Evolutionary conservation across 2,797 vertebrate genomes (phyloP).

Genomic region (Dallia pectoralis): DNA sequence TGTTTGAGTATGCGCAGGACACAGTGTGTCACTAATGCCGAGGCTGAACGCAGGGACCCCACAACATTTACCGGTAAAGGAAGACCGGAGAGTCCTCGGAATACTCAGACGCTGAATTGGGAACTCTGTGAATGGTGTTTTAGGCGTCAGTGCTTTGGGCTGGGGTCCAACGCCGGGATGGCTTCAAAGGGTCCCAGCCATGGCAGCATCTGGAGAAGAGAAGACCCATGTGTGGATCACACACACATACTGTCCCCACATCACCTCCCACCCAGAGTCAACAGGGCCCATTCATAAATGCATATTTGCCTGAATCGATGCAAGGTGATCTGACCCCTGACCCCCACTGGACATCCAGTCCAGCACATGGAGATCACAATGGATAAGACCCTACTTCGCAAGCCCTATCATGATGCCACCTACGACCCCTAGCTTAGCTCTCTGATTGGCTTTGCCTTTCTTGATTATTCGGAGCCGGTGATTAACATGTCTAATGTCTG

Average conservation of each 20-base stretch:
- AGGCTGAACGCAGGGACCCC: constrained; percentile 29
- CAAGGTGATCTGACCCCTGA: constrained; percentile 4
- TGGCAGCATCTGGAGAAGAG: constrained; percentile 21
- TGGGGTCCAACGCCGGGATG: constrained; percentile 31
- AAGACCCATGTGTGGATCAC: constrained; percentile 59
- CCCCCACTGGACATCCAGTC: neutral
- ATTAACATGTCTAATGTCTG: constrained; percentile 70
- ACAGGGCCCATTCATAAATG: constrained; percentile 8
- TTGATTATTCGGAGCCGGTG: constrained; percentile 28
- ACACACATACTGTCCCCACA: neutral
- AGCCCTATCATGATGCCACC: constrained; percentile 26
- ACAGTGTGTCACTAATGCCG: constrained; percentile 35
- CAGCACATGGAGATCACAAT: constrained; percentile 24
- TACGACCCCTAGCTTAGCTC: constrained; percentile 19
- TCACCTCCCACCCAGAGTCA: neutral
- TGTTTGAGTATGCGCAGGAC: constrained; percentile 42
- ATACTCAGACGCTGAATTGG: constrained; percentile 34
- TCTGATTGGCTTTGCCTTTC: constrained; percentile 31
- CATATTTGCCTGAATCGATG: neutral
- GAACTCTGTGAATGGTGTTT: constrained; percentile 25
- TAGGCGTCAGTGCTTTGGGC: constrained; percentile 29
- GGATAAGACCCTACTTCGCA: constrained; percentile 2
- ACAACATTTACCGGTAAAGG: constrained; percentile 12
- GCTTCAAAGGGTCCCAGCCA: constrained; percentile 29
- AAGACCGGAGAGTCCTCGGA: constrained; percentile 31